Percentiles rank a stretch among this genome's conserved stretches.
phyloP scores from a whole-genome alignment of 2,113 vertebrate species.

The Nannospalax galili region DNA sequence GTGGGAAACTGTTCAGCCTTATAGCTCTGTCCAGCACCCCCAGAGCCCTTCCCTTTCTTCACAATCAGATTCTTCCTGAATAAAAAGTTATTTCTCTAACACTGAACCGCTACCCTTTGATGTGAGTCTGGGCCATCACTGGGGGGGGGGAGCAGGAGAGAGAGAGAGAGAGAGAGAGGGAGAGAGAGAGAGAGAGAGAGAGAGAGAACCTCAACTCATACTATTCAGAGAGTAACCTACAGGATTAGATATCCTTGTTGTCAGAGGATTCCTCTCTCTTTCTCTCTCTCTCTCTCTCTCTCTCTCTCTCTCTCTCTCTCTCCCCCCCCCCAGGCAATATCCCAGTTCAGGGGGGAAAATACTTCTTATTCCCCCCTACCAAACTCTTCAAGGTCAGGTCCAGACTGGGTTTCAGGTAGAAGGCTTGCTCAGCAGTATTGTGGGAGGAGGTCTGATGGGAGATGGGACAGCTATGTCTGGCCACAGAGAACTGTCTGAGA shows the following conservation, averaged over 20 bases:
- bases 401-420: background rate
- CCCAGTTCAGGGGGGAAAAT: background rate
- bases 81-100: background rate
- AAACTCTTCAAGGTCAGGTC: background rate
- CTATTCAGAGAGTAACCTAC: background rate
- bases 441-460: background rate
- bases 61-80: background rate
- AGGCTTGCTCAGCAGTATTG: background rate
- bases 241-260: rapidly evolving
- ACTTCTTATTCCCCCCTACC: background rate
- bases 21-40: background rate
- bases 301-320: too few species aligned
- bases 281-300: background rate
- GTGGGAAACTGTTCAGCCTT: conserved; percentile 24
- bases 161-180: too few species aligned
- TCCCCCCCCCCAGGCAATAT: background rate
- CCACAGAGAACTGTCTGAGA: background rate
- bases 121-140: background rate
- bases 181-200: too few species aligned
- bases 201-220: background rate
- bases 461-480: background rate
- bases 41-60: background rate
- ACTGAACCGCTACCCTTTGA: background rate
- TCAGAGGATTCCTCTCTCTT: rapidly evolving
- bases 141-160: background rate